phyloP scores from a whole-genome alignment of 2,888 invertebrate species.

The Orchesella flavescens region DNA sequence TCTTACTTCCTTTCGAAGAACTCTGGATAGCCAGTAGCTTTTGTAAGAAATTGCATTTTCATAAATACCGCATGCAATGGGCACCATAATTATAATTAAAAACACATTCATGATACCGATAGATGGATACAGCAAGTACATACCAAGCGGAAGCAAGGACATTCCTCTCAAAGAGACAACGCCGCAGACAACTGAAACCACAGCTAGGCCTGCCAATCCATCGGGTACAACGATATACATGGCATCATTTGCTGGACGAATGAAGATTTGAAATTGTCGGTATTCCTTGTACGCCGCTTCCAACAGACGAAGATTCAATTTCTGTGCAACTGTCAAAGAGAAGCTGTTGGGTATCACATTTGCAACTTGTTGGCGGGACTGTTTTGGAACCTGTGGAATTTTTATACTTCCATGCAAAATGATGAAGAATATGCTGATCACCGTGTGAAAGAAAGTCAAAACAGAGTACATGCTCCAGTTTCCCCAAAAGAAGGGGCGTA shows the following conservation, averaged over 20 bases:
- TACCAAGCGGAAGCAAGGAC: background rate
- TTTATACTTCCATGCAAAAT: constrained; percentile 31
- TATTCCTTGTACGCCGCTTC: constrained; percentile 38
- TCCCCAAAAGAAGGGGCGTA: constrained; percentile 30
- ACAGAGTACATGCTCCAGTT: constrained; percentile 17
- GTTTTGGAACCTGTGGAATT: constrained; percentile 29
- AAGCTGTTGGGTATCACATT: background rate
- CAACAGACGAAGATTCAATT: background rate
- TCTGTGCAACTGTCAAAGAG: background rate
- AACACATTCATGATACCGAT: background rate
- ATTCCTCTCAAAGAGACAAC: constrained; percentile 22
- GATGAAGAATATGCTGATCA: constrained; percentile 26
- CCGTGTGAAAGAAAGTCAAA: constrained; percentile 6
- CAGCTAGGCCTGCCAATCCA: constrained; percentile 26
- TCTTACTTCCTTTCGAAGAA: constrained; percentile 5
- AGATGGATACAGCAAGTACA: constrained; percentile 19
- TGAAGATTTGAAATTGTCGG: constrained; percentile 36
- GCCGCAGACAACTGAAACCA: constrained; percentile 12
- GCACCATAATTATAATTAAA: constrained; percentile 22
- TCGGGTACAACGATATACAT: constrained; percentile 35
- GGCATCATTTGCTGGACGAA: constrained; percentile 36
- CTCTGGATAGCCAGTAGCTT: constrained; percentile 28
- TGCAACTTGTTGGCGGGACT: background rate
- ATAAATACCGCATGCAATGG: constrained; percentile 28
- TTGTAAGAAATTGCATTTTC: constrained; percentile 17